Conservation (phyloP, 2,797 vertebrate species). For the Fundulus diaphanus region DNA sequence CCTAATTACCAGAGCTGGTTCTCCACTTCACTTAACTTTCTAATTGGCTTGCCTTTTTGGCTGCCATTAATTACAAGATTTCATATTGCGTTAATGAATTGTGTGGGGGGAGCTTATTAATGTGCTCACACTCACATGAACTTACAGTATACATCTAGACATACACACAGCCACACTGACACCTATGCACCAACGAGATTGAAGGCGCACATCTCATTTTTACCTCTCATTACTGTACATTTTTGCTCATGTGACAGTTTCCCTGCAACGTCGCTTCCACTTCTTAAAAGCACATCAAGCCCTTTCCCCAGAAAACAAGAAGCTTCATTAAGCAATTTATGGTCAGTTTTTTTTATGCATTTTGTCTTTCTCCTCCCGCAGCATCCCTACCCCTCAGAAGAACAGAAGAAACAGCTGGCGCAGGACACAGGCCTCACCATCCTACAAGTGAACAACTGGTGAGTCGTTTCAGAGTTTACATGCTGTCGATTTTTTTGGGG, state of each 20-base stretch:
- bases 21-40: constrained; percentile 97
- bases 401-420: constrained; percentile 99
- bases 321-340: constrained; percentile 66
- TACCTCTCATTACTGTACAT: constrained; percentile 23
- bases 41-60: constrained; percentile 97
- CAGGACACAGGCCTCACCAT: constrained; percentile 99
- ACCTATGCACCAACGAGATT: constrained; percentile 49
- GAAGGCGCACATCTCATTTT: constrained; percentile 79
- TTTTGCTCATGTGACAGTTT: constrained; percentile 38
- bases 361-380: constrained; percentile 65
- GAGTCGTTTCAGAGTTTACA: constrained; percentile 81
- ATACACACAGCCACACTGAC: constrained; percentile 38
- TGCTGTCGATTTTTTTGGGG: constrained; percentile 69
- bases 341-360: constrained; percentile 49
- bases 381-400: constrained; percentile 99
- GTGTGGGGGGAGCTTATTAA: constrained; percentile 21
- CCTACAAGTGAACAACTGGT: constrained; percentile 99
- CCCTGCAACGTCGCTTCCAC: constrained; percentile 44
- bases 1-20: constrained; percentile 91
- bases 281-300: constrained; percentile 63
- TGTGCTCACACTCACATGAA: constrained; percentile 36
- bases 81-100: constrained; percentile 96
- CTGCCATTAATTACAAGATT: constrained; percentile 97
- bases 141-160: constrained; percentile 40
- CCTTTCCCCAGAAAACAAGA: constrained; percentile 30